Conservation (phyloP, 2,888 invertebrate genomes). For the Arctia plantaginis region DNA sequence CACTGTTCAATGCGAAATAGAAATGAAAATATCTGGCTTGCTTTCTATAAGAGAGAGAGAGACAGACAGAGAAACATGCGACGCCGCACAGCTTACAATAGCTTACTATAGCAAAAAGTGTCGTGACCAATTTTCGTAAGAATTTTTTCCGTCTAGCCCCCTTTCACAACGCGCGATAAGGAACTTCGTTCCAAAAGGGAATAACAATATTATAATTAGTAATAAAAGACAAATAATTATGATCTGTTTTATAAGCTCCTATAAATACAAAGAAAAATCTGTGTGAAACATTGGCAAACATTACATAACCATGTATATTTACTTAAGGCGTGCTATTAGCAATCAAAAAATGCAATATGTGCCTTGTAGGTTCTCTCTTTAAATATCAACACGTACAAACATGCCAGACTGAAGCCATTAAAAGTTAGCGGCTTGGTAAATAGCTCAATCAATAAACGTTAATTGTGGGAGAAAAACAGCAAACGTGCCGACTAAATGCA, state of each 20-base stretch:
- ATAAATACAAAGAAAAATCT: not conserved
- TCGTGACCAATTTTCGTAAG: too few species aligned
- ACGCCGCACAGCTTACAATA: too few species aligned
- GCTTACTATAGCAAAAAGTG: too few species aligned
- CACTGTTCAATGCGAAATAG: too few species aligned
- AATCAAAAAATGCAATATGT: not conserved
- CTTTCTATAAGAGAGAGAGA: too few species aligned
- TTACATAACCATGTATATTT: not conserved
- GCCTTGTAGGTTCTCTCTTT: not conserved
- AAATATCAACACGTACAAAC: constrained; percentile 48
- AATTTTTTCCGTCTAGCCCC: too few species aligned
- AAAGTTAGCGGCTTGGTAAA: constrained; percentile 63
- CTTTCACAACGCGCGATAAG: too few species aligned
- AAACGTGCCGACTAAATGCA: constrained; percentile 27
- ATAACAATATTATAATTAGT: too few species aligned
- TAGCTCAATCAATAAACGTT: constrained; percentile 68
- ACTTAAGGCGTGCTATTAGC: not conserved
- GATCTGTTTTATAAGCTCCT: not conserved
- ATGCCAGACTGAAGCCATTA: constrained; percentile 55
- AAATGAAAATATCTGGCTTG: too few species aligned
- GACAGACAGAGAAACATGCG: too few species aligned
- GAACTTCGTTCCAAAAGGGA: too few species aligned
- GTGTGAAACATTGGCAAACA: not conserved
- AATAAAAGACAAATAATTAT: too few species aligned
- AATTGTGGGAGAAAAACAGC: constrained; percentile 55